Percentiles rank a stretch among this genome's conserved stretches.
phyloP scores from a whole-genome alignment of 2,888 invertebrate genomes.

The Trichopoda pennipes region DNA sequence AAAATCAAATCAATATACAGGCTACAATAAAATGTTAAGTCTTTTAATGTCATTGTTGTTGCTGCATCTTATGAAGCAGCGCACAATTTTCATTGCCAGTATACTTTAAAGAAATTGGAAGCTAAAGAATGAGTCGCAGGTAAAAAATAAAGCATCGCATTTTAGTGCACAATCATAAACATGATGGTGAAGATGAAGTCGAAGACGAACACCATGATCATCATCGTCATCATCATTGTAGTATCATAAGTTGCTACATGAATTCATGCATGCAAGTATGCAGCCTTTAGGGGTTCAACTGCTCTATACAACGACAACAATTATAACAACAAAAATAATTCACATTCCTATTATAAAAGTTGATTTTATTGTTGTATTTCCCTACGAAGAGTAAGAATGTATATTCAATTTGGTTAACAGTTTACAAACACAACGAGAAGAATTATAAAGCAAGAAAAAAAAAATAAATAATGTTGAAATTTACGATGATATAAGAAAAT shows the following conservation, averaged over 20 bases:
- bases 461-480: too few relatives aligned
- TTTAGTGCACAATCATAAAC: slow-evolving; percentile 57
- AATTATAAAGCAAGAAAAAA: too few relatives aligned
- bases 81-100: slow-evolving; percentile 48
- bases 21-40: slow-evolving; percentile 62
- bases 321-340: slow-evolving; percentile 71
- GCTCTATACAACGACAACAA: slow-evolving; percentile 60
- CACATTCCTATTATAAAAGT: slow-evolving; percentile 71
- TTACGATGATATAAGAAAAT: too few relatives aligned
- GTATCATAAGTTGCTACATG: slow-evolving; percentile 62
- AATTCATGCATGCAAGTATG: slow-evolving; percentile 65
- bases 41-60: slow-evolving; percentile 56
- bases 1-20: slow-evolving; percentile 58
- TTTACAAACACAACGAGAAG: too few relatives aligned
- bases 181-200: slow-evolving; percentile 29
- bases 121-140: slow-evolving; percentile 47
- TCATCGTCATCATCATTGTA: slow-evolving; percentile 12
- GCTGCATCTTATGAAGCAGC: slow-evolving; percentile 42
- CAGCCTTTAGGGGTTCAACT: slow-evolving; percentile 66
- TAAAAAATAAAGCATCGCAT: slow-evolving; percentile 59
- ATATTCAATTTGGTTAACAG: slow-evolving; percentile 5
- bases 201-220: slow-evolving; percentile 30
- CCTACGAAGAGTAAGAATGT: neutral
- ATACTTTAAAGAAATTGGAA: slow-evolving; percentile 21
- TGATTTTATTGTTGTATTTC: slow-evolving; percentile 63